A percentile compares a stretch with the other conserved stretches of the same genome.
These are phyloP conservation scores for Amphimedon queenslandica DNA, from an alignment of 37 sponge, comb jelly and placozoan genomes.

Conservation along the genomic window DNA sequence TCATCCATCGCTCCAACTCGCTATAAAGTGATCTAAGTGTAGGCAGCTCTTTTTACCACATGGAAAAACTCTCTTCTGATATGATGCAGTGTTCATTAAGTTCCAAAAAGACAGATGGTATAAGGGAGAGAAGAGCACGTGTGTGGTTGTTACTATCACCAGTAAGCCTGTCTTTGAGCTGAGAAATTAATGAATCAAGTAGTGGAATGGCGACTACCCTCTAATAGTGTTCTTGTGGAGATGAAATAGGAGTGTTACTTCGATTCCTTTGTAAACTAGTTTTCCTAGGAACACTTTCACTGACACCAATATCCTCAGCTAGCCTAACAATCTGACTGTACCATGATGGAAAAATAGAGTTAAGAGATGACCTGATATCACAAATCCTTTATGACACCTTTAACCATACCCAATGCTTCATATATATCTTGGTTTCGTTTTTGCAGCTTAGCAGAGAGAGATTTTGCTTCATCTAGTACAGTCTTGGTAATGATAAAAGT, in stretches of 20 bases:
- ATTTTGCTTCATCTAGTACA: conserved; percentile 28
- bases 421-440: conserved; percentile 43
- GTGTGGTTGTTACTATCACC: conserved; percentile 15
- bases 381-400: conserved; percentile 26
- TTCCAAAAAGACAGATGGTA: conserved; percentile 15
- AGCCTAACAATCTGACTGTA: conserved; percentile 28
- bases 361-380: conserved; percentile 16
- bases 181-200: conserved; percentile 28
- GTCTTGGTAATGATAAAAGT: conserved; percentile 35
- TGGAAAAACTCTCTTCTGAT: conserved; percentile 3
- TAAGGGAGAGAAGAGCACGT: conserved; percentile 24
- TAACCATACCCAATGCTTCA: conserved; percentile 25
- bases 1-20: conserved; percentile 29
- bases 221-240: conserved; percentile 42
- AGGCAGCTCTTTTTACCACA: conserved; percentile 27
- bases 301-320: conserved; percentile 27
- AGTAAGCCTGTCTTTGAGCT: conserved; percentile 19
- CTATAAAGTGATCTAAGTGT: conserved; percentile 29
- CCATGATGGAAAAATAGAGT: conserved; percentile 28
- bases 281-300: conserved; percentile 30
- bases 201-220: conserved; percentile 33
- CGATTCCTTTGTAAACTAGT: conserved; percentile 25
- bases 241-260: conserved; percentile 13
- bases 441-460: conserved; percentile 45
- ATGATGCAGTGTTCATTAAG: background rate